Evolutionary conservation across 2,113 vertebrate species (phyloP).

Genomic region (Syngnathus scovelli): DNA sequence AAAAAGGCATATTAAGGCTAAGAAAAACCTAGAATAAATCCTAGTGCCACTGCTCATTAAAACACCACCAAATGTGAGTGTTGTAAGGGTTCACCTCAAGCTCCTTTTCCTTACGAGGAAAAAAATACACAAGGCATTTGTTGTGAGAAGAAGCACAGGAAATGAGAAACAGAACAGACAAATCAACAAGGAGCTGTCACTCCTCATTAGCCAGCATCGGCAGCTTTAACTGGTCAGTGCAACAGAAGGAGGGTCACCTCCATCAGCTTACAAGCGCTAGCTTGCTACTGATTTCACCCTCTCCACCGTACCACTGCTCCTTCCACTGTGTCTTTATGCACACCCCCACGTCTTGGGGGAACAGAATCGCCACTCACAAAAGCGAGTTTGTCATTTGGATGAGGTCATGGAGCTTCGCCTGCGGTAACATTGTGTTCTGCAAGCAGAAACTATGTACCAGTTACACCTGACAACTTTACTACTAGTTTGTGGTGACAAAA

Average conservation of each 20-base stretch:
- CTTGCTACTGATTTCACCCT: constrained; percentile 56
- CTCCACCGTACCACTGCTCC: constrained; percentile 21
- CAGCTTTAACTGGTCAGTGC: constrained; percentile 62
- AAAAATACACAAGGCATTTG: constrained; percentile 54
- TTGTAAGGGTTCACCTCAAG: constrained; percentile 57
- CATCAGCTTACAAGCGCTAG: constrained; percentile 64
- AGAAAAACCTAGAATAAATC: constrained; percentile 41
- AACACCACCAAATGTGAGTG: constrained; percentile 54
- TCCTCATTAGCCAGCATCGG: constrained; percentile 67
- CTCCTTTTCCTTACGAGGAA: constrained; percentile 41
- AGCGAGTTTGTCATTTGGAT: constrained; percentile 60
- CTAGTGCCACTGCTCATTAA: constrained; percentile 54
- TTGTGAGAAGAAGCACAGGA: constrained; percentile 63
- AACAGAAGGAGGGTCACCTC: constrained; percentile 52
- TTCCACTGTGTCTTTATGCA: constrained; percentile 12
- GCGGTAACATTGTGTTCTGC: constrained; percentile 39
- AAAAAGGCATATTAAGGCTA: constrained; percentile 31
- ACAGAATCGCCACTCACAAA: constrained; percentile 57
- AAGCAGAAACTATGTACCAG: constrained; percentile 28
- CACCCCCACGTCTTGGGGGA: constrained; percentile 30
- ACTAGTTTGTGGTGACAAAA: constrained; percentile 31
- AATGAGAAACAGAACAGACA: constrained; percentile 65
- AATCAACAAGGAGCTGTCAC: constrained; percentile 70
- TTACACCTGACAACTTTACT: constrained; percentile 38
- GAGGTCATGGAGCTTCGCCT: constrained; percentile 44